Evolutionary conservation across 2,113 vertebrate genomes (phyloP).

Genomic region (Chaetorhynchus papuensis): DNA sequence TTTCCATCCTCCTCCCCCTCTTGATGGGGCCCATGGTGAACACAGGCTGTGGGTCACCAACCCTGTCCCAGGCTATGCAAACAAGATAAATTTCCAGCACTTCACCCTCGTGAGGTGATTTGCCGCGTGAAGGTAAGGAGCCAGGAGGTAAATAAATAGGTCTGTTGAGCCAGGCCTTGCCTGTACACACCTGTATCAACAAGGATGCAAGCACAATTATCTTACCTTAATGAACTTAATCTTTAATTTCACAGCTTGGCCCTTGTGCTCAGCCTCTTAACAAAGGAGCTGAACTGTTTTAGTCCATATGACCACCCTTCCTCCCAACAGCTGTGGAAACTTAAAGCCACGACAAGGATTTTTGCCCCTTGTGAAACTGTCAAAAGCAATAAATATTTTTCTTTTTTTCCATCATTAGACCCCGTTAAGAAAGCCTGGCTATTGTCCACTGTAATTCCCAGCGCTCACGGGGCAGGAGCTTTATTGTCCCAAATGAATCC

Average conservation of each 20-base stretch:
- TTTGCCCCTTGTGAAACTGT: slow-evolving; percentile 85
- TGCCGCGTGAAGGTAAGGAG: neutral
- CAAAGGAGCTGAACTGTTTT: slow-evolving; percentile 76
- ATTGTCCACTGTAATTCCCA: slow-evolving; percentile 90
- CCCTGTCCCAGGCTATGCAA: neutral
- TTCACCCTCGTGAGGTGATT: neutral
- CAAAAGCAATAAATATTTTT: slow-evolving; percentile 92
- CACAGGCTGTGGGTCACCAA: neutral
- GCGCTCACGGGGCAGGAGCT: slow-evolving; percentile 78
- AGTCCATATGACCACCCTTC: slow-evolving; percentile 73
- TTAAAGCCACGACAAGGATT: slow-evolving; percentile 79
- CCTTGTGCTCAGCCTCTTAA: slow-evolving; percentile 74
- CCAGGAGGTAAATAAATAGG: slow-evolving; percentile 37
- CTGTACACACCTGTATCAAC: slow-evolving; percentile 76
- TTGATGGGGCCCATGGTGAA: neutral
- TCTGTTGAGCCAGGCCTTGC: slow-evolving; percentile 4
- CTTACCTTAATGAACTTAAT: slow-evolving; percentile 85
- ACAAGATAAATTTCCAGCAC: neutral
- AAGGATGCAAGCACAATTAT: slow-evolving; percentile 72
- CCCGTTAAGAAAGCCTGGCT: slow-evolving; percentile 80
- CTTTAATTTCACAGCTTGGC: slow-evolving; percentile 82
- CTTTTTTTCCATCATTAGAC: slow-evolving; percentile 89
- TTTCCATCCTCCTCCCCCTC: neutral
- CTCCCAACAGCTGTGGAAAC: slow-evolving; percentile 80
- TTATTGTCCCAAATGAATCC: slow-evolving; percentile 85